Percentiles rank a stretch among this genome's conserved stretches.
These are phyloP conservation scores for Drosophila mimica DNA, from an alignment of 2,888 invertebrate species.

Conservation along the genomic window DNA sequence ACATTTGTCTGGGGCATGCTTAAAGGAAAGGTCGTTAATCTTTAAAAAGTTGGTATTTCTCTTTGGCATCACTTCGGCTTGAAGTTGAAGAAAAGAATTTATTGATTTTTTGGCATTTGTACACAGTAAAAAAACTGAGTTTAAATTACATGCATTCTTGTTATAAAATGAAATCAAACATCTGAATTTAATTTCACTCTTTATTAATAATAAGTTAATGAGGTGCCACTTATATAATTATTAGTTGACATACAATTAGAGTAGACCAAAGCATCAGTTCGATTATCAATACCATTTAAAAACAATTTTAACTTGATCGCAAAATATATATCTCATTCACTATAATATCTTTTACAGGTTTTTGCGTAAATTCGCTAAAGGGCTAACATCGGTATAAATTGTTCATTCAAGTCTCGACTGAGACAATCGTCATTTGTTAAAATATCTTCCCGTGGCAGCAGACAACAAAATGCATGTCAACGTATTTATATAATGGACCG, in stretches of 20 bases:
- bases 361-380: background rate
- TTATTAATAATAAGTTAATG: background rate
- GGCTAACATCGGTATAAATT: slow-evolving; percentile 10
- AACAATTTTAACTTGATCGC: background rate
- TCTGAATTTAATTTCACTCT: background rate
- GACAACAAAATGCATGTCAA: slow-evolving; percentile 16
- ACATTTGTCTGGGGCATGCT: slow-evolving; percentile 15
- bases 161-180: background rate
- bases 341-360: slow-evolving; percentile 4
- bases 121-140: background rate
- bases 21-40: slow-evolving; percentile 43
- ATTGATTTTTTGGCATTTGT: slow-evolving; percentile 23
- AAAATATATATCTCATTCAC: too few species aligned
- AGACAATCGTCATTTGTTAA: slow-evolving; percentile 14
- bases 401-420: background rate
- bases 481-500: slow-evolving; percentile 42
- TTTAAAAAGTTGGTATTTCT: slow-evolving; percentile 22
- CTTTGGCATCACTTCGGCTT: slow-evolving; percentile 4
- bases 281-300: background rate
- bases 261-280: background rate
- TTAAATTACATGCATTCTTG: background rate
- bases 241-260: background rate
- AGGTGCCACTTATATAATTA: background rate
- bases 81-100: slow-evolving; percentile 3
- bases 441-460: background rate